Base-by-base conservation (phyloP, 2,113 vertebrate genomes). In the Clinocottus analis region DNA sequence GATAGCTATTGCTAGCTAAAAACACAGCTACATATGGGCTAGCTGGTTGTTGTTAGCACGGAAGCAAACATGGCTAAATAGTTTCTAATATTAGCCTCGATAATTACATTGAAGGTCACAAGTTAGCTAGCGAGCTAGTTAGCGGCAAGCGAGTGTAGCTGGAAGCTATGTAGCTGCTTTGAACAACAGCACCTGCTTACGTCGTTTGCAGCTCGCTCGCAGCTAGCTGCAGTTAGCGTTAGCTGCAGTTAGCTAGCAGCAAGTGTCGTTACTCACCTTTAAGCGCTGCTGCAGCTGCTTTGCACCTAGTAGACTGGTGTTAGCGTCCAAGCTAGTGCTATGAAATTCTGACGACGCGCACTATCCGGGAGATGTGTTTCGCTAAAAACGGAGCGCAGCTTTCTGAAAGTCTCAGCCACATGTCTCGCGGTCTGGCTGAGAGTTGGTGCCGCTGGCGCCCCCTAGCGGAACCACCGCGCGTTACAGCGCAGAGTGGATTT, bases 381-480 rank as follows among this genome's bases (percentile, higher is more conserved):
- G 77, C 75, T 72, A 79, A 85, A 83, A 83, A 61, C 64, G 83
- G 56, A 87, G 79, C 76, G 85, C 29, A 78, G 89, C 82, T 89
- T 87, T 89, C 74, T 84, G 58, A 92, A 91, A 92, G 87, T 91
- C 89, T 84, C 89, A 72, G 90, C 90, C 93, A 93, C 93, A 93
- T 93, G 93, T 93, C 93, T 85, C 80, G 85, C 66, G 11, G 76
- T 77, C 85, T 61, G 75, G 55, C 56, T 56, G 55, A 59, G 68
- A 85, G 73, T 76, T 72, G 35, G 63, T 64, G 59, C 60, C 31
- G 73, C 43, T 78, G 76, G 73, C 84, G 84, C 83, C 90, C 49
- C 82, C 80, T 35, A 35, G 8, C 43, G 89, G 75, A 61, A 0
- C 72, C 77, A 41, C 41, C 53, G 59, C 10, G 62, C 21, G 74